Percentiles rank a stretch among this genome's conserved stretches.
Evolutionary conservation across 2,113 vertebrate genomes (phyloP).

Genomic region (Pyrgilauda ruficollis): DNA sequence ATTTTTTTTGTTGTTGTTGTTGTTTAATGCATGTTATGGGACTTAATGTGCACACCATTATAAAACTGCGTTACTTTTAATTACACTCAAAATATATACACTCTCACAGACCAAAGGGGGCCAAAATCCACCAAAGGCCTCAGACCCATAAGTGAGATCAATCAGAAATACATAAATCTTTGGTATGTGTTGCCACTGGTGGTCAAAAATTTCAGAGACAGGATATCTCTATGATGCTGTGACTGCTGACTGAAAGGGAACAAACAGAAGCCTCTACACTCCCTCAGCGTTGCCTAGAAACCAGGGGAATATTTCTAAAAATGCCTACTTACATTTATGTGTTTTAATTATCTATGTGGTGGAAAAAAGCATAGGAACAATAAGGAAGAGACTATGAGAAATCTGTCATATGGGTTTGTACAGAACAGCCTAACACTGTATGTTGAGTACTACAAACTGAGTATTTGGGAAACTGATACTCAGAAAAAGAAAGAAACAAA

Average conservation of each 20-base stretch:
- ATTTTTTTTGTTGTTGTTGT: background rate
- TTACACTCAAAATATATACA: background rate
- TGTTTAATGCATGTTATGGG: background rate
- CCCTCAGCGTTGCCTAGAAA: conserved; percentile 71
- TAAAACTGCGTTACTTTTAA: background rate
- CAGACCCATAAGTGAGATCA: background rate
- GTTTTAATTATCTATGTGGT: conserved; percentile 31
- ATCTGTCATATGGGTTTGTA: background rate
- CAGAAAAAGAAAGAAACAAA: background rate
- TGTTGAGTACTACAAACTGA: background rate
- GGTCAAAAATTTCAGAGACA: background rate
- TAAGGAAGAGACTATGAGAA: background rate
- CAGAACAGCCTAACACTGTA: background rate
- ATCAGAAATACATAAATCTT: background rate
- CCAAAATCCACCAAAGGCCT: background rate
- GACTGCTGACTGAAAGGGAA: conserved; percentile 9
- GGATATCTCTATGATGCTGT: background rate
- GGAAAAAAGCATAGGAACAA: background rate
- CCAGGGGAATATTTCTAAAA: conserved; percentile 52
- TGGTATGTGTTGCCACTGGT: background rate
- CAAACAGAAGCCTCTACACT: conserved; percentile 16
- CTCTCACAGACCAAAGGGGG: background rate
- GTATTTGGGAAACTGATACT: background rate
- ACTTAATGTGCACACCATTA: background rate
- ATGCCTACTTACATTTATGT: conserved; percentile 11